A percentile compares a stretch with the other conserved stretches of the same genome.
phyloP scores from a whole-genome alignment of 1,140 invertebrate genomes.

The Aethina tumida region DNA sequence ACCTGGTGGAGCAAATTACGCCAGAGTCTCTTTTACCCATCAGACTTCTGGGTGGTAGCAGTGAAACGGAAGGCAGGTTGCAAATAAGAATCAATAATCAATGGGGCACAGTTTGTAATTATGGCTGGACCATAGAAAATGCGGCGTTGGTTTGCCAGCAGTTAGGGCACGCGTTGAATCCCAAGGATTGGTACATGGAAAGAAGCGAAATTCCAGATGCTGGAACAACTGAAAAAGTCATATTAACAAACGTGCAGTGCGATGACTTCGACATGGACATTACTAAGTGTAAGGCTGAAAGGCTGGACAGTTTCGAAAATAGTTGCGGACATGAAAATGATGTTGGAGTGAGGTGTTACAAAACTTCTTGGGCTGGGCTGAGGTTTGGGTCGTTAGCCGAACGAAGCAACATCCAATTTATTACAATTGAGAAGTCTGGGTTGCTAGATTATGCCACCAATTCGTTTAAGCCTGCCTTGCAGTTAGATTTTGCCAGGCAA shows the following conservation, averaged over 20 bases:
- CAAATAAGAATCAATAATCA: slow-evolving; percentile 69
- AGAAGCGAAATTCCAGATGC: slow-evolving; percentile 68
- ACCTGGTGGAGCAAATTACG: slow-evolving; percentile 43
- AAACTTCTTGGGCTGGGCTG: slow-evolving; percentile 86
- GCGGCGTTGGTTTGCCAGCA: slow-evolving; percentile 93
- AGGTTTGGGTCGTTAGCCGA: slow-evolving; percentile 81
- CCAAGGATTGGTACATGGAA: slow-evolving; percentile 81
- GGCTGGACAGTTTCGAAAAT: slow-evolving; percentile 68
- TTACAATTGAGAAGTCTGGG: slow-evolving; percentile 85
- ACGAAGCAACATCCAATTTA: slow-evolving; percentile 75
- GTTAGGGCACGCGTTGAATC: slow-evolving; percentile 85
- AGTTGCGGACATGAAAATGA: slow-evolving; percentile 81
- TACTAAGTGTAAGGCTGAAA: slow-evolving; percentile 75
- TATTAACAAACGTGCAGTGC: slow-evolving; percentile 83
- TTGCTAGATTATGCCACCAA: slow-evolving; percentile 88
- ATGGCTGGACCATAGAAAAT: slow-evolving; percentile 87
- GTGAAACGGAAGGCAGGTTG: slow-evolving; percentile 64
- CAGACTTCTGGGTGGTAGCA: slow-evolving; percentile 64
- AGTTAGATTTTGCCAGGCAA: slow-evolving; percentile 93
- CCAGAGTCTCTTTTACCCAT: slow-evolving; percentile 52
- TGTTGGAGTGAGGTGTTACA: slow-evolving; percentile 80
- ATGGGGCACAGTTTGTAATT: slow-evolving; percentile 97
- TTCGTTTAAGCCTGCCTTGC: slow-evolving; percentile 83
- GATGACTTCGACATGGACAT: slow-evolving; percentile 88
- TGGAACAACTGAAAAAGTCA: slow-evolving; percentile 64